Evolutionary conservation across 2,113 vertebrate species (phyloP), one percentile per base, ranked within the genome.

Genomic region (Petrocephalus microphthalmus): DNA sequence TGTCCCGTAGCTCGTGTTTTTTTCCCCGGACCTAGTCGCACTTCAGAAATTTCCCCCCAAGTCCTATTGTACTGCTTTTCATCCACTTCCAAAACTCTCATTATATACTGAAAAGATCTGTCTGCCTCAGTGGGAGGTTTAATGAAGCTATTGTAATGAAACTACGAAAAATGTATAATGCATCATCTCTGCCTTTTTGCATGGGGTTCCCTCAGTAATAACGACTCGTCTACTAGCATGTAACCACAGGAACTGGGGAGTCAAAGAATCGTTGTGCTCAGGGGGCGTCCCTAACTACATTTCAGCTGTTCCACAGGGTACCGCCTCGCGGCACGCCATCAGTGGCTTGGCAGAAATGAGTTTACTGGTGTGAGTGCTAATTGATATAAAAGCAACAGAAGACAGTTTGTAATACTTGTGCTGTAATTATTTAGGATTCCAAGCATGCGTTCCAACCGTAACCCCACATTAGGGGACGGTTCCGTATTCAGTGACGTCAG

Each of bases 41-140:
- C 37, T 83, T 83, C 45, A 49, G 81, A 83, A 83, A 45, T 83
- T 54, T 85, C 13, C 84, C 84, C 33, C 49, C 84, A 33, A 88
- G 71, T 74, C 22, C 33, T 45, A 37, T 82, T 74, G 71, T 42
- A 37, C 52, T 57, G 11, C 45, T 53, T 49, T 51, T 78, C 25
- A 52, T 78, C 51, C 29, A 33, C 53, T 83, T 37, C 87, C 47
- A n/a, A 54, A 87, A 74, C 64, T 52, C 87, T 87, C 22, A 52
- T 87, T 87, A 74, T 52, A 37, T 37, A 84, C 82, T 49, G 19
- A 47, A 13, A 25, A 87, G 47, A 53, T 87, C 13, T 56, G 49
- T 56, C 20, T 42, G 29, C 37, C 74, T 83, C 78, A 83, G 87
- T 29, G n/a, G 52, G 53, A 60, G 51, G 25, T 25, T 29, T 37